These are phyloP conservation scores for Pavo muticus DNA, from an alignment of 2,113 vertebrate species.

Conservation along the genomic window DNA sequence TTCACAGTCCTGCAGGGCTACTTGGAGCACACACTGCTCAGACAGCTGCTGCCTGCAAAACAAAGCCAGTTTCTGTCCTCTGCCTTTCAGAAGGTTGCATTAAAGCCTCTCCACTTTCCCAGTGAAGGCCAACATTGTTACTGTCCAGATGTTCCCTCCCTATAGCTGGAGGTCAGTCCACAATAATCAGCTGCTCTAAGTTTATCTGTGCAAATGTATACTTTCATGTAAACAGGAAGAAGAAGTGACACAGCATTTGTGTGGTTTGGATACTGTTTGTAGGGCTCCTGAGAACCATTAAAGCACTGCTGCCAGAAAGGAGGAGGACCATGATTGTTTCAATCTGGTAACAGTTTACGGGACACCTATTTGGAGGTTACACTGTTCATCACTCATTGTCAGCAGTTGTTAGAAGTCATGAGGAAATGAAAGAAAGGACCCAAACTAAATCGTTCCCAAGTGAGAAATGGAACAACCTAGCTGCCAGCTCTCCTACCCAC, in stretches of 20 bases:
- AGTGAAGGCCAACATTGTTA: slow-evolving; percentile 10
- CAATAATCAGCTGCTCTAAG: slow-evolving; percentile 4
- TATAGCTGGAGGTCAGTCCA: not conserved
- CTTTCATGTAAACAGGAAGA: slow-evolving; percentile 35
- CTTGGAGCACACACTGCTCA: rapidly evolving
- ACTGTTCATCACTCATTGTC: not conserved
- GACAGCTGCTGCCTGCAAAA: not conserved
- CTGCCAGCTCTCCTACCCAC: not conserved
- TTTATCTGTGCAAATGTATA: slow-evolving; percentile 14
- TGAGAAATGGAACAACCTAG: not conserved
- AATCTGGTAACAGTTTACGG: not conserved
- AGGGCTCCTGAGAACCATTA: not conserved
- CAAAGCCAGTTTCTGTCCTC: not conserved
- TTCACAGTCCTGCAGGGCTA: not conserved
- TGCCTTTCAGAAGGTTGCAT: not conserved
- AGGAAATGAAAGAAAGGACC: not conserved
- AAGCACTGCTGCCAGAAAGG: not conserved
- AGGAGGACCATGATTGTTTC: not conserved
- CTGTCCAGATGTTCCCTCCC: not conserved
- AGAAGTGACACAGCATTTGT: slow-evolving; percentile 7
- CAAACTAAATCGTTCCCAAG: not conserved
- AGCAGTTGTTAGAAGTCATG: not conserved
- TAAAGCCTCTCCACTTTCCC: not conserved
- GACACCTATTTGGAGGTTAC: not conserved
- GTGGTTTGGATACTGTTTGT: not conserved